Base-by-base conservation (phyloP, 2,797 vertebrate genomes). In the Macroramphosus scolopax region DNA sequence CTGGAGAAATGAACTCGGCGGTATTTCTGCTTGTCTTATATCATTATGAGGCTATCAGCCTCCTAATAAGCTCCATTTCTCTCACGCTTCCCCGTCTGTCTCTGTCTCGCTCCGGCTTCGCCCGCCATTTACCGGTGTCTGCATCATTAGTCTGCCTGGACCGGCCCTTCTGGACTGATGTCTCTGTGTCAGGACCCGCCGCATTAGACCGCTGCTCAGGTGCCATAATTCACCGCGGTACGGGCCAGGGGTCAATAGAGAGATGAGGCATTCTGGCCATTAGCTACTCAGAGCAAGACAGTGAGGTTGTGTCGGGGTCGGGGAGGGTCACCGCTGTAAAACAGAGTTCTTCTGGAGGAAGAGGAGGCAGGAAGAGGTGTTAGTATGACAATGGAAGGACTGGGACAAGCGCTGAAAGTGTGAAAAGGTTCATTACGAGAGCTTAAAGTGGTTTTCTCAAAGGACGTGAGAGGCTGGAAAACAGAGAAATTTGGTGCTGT, bases 151-250 rank as follows among this genome's bases (percentile, higher is more conserved):
- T 81, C 69, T 60, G 68, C 58, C 31, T n/a, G 58, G 53, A 43
- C 51, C 17, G 39, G 66, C 58, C 74, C 72, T 67, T 56, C 65
- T 82, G 77, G 74, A 85, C 81, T 48, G 73, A 87, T 81, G 69
- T 77, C 69, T 75, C 62, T n/a, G 68, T 85, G 78, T 80, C 78
- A 71, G 58, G 72, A 84, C 80, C 77, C 46, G 69, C 56, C 38
- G 48, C 78, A 79, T 88, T 84, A 84, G 64, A 67, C 57, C 28
- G 51, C 62, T 14, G 49, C 82, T 78, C 70, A 81, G 78, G 75
- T 88, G 78, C 81, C 55, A 76, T 87, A 84, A 89, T 81, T 89
- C 76, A 86, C 75, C 77, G 70, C 75, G 12, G 52, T 52, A 72
- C 66, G 74, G 80, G 75, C 80, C 41, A 64, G 20, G 58, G 74